Percentiles rank a stretch among this genome's conserved stretches.
Conservation (phyloP, 64 coral and sea anemone species). For the Hydrozoanthus tunicans region DNA sequence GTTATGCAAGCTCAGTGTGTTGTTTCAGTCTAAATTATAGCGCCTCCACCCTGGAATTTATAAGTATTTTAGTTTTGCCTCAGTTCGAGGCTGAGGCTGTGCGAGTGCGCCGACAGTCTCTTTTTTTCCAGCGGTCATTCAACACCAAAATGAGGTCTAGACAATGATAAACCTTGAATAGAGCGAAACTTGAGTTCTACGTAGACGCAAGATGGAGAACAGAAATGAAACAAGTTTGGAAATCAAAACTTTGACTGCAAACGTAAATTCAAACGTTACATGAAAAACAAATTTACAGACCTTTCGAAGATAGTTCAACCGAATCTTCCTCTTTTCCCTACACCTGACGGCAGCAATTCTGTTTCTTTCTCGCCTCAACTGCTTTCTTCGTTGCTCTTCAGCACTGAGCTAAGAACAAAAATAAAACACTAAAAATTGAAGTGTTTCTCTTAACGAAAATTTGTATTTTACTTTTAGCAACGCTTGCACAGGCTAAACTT, state of each 20-base stretch:
- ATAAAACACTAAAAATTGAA: not conserved
- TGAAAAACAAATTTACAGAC: not conserved
- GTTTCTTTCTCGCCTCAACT: constrained; percentile 41
- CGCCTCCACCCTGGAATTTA: too few species aligned
- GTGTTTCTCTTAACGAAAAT: not conserved
- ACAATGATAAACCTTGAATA: too few species aligned
- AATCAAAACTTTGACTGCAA: not conserved
- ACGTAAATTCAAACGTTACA: not conserved
- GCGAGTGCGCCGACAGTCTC: too few species aligned
- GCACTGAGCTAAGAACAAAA: constrained; percentile 31
- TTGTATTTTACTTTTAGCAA: not conserved
- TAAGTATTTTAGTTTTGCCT: too few species aligned
- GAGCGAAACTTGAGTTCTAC: too few species aligned
- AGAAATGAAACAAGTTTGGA: not conserved
- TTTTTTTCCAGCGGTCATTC: too few species aligned
- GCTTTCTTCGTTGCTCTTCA: constrained; percentile 10
- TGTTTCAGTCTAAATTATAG: too few species aligned
- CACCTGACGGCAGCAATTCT: constrained; percentile 52
- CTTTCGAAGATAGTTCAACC: constrained; percentile 23
- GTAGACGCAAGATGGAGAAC: not conserved
- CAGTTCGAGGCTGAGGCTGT: too few species aligned
- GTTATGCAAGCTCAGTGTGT: too few species aligned
- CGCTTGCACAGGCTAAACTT: too few species aligned
- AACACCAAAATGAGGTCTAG: too few species aligned
- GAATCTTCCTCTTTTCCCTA: constrained; percentile 26